Percentiles rank a stretch among this genome's conserved stretches.
These are phyloP conservation scores for Xenentodon cancila DNA, from an alignment of 2,797 vertebrate genomes.

Conservation along the genomic window DNA sequence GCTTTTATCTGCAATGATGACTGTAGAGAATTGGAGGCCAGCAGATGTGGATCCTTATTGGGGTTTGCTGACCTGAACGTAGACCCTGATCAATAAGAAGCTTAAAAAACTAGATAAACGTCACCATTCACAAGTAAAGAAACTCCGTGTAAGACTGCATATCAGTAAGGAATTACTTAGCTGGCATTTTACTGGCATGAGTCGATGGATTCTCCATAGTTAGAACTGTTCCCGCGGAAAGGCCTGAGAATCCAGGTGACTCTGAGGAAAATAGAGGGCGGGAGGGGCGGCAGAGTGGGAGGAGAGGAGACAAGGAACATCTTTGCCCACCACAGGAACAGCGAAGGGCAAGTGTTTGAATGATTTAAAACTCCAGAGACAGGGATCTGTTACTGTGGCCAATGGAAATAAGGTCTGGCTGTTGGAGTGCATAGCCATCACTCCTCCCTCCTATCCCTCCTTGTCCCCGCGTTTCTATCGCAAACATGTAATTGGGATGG, in stretches of 20 bases:
- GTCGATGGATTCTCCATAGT: constrained; percentile 2
- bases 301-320: constrained; percentile 56
- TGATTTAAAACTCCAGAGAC: constrained; percentile 83
- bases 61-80: neutral
- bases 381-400: constrained; percentile 77
- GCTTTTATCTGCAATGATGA: constrained; percentile 3
- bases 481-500: constrained; percentile 48
- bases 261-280: constrained; percentile 16
- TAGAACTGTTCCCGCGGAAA: constrained; percentile 17
- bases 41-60: constrained; percentile 5
- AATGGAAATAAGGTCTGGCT: constrained; percentile 63
- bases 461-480: constrained; percentile 31
- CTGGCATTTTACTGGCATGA: neutral
- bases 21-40: neutral
- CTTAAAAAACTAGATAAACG: neutral
- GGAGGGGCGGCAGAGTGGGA: constrained; percentile 9
- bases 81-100: constrained; percentile 4
- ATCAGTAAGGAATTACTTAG: constrained; percentile 12
- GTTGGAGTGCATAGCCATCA: constrained; percentile 48
- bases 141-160: neutral
- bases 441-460: constrained; percentile 43
- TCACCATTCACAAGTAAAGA: neutral
- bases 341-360: constrained; percentile 81
- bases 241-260: constrained; percentile 10
- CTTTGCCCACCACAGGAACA: constrained; percentile 69